These are phyloP conservation scores for Eucidaris tribuloides DNA, from an alignment of 35 echinoderm and acorn worm species.

Conservation along the genomic window DNA sequence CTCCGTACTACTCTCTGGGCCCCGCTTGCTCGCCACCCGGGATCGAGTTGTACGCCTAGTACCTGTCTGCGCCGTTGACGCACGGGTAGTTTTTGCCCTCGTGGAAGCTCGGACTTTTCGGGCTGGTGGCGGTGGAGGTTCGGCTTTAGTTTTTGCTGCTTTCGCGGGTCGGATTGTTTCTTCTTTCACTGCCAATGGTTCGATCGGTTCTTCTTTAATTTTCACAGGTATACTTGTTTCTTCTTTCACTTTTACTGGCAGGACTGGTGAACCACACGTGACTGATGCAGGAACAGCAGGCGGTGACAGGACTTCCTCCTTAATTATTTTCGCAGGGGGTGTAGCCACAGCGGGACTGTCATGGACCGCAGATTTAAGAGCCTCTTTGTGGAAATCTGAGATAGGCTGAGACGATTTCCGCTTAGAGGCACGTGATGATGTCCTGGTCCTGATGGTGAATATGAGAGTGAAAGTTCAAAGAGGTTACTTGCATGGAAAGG, in stretches of 20 bases:
- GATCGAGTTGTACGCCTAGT: not conserved
- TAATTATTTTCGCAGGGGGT: not conserved
- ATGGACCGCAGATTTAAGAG: not conserved
- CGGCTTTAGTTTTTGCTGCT: slow-evolving; percentile 3
- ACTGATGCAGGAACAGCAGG: not conserved
- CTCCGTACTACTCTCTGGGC: not conserved
- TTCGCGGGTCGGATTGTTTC: not conserved
- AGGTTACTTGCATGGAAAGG: not conserved
- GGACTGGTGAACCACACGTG: not conserved
- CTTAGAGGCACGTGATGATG: not conserved
- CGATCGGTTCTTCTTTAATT: not conserved
- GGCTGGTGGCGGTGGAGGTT: not conserved
- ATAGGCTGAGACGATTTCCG: not conserved
- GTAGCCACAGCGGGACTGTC: not conserved
- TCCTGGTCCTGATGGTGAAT: not conserved
- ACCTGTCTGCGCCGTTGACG: not conserved
- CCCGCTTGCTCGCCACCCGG: not conserved
- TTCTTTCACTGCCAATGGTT: not conserved
- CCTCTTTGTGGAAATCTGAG: not conserved
- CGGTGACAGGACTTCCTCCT: not conserved
- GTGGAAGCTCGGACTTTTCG: not conserved
- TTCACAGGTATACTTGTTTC: not conserved
- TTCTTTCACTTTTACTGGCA: not conserved
- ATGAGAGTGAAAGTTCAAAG: not conserved
- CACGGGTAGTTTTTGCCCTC: not conserved